Evolutionary conservation across 2,888 invertebrate genomes (phyloP), one percentile per base, ranked within the genome.

Genomic region (Rhamphomyia laevipes): DNA sequence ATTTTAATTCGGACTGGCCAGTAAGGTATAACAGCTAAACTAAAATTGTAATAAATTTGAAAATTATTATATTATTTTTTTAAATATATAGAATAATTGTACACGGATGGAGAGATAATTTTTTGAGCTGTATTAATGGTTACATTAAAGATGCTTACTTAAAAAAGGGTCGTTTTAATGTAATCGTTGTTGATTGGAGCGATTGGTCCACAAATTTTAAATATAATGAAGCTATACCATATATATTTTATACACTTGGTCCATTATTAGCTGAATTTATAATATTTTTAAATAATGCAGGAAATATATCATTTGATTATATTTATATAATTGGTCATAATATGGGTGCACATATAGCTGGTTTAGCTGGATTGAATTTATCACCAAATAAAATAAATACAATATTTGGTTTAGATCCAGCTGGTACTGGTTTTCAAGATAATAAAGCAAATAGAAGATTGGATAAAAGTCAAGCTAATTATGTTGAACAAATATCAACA

Each of bases 321-420:
- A 63, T 67, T 3, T 68, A 66, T 31, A 41, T 73, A 0, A 59
- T 72, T 48, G 73, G 73, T 1, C 73, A 73, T 48, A 70, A 71
- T 1, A 47, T 73, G 37, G 73, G 73, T 9, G 73, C 67, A 0
- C 73, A 73, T 46, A 59, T 70, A 9, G 63, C 64, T 0, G 71
- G 73, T 13, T 60, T 68, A 45, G 65, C 67, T 1, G 73, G 71
- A 7, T 63, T 63, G 44, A 57, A 53, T 9, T 56, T 67, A 5
- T 37, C 48, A 1, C 65, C 65, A 1, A 13, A 11, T 33, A 3
- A 59, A n/a, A 61, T 66, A 31, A 64, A 65, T 49, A 66, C 67
- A 1, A 68, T 70, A 4, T 67, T 59, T 55, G 73, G 66, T 1
- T 54, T 73, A 18, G 73, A 73, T 57, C 73, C 73, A 2, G 71